These are phyloP conservation scores for Actinemys pallida DNA, from an alignment of 2,113 vertebrate species.

Conservation along the genomic window DNA sequence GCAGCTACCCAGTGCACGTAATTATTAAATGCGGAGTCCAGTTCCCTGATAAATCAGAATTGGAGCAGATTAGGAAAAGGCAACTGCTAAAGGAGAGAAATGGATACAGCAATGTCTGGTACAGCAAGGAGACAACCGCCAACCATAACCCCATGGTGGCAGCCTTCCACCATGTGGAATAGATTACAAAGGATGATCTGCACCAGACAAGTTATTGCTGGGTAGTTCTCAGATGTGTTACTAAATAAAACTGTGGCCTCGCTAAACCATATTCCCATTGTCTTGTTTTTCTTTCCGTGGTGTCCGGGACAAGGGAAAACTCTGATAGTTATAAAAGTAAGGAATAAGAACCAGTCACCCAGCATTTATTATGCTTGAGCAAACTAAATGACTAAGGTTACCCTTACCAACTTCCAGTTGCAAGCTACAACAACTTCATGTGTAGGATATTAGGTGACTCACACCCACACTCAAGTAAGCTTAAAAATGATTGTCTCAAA, in stretches of 20 bases:
- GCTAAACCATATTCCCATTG: neutral
- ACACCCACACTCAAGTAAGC: neutral
- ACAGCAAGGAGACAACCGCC: neutral
- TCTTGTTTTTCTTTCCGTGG: neutral
- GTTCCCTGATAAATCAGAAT: neutral
- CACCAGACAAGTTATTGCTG: neutral
- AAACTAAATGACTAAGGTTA: neutral
- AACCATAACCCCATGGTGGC: neutral
- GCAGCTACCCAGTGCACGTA: neutral
- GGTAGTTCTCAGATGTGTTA: neutral
- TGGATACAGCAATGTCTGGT: neutral
- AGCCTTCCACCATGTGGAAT: neutral
- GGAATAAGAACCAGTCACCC: neutral
- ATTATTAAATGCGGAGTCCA: neutral
- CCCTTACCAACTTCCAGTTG: too few species aligned
- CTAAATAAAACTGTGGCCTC: neutral
- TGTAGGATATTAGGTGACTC: neutral
- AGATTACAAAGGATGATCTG: neutral
- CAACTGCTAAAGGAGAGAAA: rapidly evolving
- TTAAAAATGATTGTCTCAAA: neutral
- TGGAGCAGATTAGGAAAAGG: neutral
- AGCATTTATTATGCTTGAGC: neutral
- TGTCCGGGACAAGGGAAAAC: neutral
- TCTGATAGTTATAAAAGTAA: neutral
- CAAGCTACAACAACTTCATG: neutral